Base-by-base conservation (phyloP, 2,797 vertebrate species). In the Trachops cirrhosus region DNA sequence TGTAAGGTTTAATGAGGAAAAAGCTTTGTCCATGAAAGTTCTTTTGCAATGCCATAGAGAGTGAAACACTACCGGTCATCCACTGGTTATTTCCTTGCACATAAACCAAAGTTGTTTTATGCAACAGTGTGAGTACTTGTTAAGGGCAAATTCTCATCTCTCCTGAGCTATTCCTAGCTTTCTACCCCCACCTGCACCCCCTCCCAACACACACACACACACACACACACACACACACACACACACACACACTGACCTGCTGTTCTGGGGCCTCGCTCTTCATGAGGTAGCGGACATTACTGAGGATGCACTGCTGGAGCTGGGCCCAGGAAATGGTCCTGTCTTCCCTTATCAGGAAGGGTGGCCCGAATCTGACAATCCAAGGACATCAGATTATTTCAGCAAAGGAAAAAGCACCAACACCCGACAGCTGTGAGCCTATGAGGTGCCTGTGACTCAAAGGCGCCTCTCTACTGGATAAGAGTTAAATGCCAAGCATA, bases 321-420 rank as follows among this genome's bases (percentile, higher is more conserved):
- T 99, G 99, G 68, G 98, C 98, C 99, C 99, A 99, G 26, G 99
- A 99, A 92, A 99, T 21, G 15, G 97, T 96, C 84, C 99, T 98
- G 97, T 99, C 99, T 97, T 99, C 99, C 19, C 97, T 96, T 96
- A 99, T 97, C 96, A 99, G 97, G 90, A 99, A 98, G 0, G 99
- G 99, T 0, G 99, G 99, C 12, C 99, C 99, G 1, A 99, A 99
- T 97, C 99, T 99, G 97, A 94, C 95, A 91, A 80, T 24, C 41
- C 85, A 96, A 91, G 64, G 57, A 89, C 68, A 78, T 62, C 12
- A 15, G 59, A 78, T 86, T 67, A 91, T 85, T 92, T 93, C 70
- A 22, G 46, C 54, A 54, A 82, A 82, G 44, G 22, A 71, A 92
- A 95, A 92, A 6, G 26, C 39, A 92, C 41, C 39, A 34, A 34